Evolutionary conservation across 2,113 vertebrate genomes (phyloP).

Genomic region (Crocuta crocuta): DNA sequence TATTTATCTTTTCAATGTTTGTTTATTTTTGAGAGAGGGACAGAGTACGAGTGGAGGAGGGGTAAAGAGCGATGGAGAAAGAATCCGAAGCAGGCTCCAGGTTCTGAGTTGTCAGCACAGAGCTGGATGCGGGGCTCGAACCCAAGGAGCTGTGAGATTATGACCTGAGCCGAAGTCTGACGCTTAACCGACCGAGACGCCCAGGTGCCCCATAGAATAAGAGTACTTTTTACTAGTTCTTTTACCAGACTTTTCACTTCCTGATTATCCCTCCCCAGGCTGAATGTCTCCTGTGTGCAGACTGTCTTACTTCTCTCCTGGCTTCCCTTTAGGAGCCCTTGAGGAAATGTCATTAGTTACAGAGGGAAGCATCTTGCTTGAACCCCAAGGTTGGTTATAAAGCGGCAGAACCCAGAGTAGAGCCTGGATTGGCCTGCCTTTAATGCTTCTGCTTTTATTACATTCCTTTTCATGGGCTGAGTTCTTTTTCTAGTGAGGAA

Average conservation of each 20-base stretch:
- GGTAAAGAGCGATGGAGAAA: no score
- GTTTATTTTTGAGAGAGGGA: no score
- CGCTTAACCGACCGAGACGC: no score
- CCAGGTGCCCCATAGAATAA: background rate
- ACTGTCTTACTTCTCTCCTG: background rate
- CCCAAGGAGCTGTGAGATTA: no score
- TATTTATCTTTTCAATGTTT: no score
- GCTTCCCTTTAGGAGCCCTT: background rate
- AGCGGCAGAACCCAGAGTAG: background rate
- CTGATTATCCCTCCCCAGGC: background rate
- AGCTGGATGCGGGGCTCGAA: no score
- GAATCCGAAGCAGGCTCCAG: no score
- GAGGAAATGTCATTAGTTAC: background rate
- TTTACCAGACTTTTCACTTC: no score
- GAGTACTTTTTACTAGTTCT: background rate
- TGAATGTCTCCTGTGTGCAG: background rate
- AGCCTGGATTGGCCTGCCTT: constrained; percentile 41
- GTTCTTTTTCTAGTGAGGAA: constrained; percentile 70
- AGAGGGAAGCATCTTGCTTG: background rate
- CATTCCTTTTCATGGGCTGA: constrained; percentile 60
- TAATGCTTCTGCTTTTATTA: constrained; percentile 26
- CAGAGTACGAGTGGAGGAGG: no score
- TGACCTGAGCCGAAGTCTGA: no score
- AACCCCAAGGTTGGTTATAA: background rate
- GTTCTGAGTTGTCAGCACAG: no score